Conservation (phyloP, 2,797 vertebrate species). For the Argyrosomus regius region DNA sequence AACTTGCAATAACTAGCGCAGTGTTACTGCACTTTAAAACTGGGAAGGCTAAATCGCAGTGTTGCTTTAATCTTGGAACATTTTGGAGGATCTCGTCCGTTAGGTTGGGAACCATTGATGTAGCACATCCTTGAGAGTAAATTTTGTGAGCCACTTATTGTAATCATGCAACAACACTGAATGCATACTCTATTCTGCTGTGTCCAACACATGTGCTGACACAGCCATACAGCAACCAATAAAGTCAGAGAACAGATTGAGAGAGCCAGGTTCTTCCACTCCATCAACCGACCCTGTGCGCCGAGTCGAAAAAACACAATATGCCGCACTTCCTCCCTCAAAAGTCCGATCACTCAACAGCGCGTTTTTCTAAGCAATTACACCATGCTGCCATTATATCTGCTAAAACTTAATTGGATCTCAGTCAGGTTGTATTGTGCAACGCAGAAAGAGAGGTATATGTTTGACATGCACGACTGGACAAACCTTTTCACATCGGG, state of each 20-base stretch:
- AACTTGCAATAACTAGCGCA: too few species aligned
- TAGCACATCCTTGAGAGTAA: background rate
- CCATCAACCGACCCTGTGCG: slow-evolving; percentile 66
- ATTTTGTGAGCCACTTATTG: background rate
- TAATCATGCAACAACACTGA: background rate
- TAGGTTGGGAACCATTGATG: background rate
- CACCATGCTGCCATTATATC: slow-evolving; percentile 59
- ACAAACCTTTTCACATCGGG: slow-evolving; percentile 44
- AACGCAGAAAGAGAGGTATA: slow-evolving; percentile 40
- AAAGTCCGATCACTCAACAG: slow-evolving; percentile 71
- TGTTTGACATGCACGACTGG: slow-evolving; percentile 50
- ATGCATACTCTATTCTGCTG: background rate
- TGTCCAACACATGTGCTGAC: slow-evolving; percentile 32
- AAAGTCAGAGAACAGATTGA: slow-evolving; percentile 56
- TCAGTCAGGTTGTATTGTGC: slow-evolving; percentile 54
- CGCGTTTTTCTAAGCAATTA: slow-evolving; percentile 78
- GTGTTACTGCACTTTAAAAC: too few species aligned
- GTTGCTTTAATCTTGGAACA: background rate
- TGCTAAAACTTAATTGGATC: slow-evolving; percentile 70
- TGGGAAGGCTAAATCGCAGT: too few species aligned
- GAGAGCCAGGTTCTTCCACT: slow-evolving; percentile 58
- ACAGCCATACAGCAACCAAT: slow-evolving; percentile 26
- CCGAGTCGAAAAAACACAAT: slow-evolving; percentile 68
- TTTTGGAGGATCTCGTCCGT: too few species aligned
- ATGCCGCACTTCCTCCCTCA: slow-evolving; percentile 53